These are phyloP conservation scores for Sinocyclocheilus maitianheensis DNA, from an alignment of 2,113 vertebrate species.

Conservation along the genomic window DNA sequence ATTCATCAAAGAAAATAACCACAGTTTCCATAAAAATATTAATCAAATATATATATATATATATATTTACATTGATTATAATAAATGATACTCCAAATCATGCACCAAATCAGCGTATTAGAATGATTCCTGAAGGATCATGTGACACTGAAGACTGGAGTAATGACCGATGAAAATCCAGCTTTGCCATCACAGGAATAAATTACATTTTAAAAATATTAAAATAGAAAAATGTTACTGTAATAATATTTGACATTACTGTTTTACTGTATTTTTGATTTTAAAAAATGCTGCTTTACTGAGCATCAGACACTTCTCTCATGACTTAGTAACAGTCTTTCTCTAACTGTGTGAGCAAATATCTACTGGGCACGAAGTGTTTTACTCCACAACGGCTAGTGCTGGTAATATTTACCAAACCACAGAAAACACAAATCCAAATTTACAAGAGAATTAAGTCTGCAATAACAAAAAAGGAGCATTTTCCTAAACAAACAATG, in stretches of 20 bases:
- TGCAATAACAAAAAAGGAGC: not conserved
- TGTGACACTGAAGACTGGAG: not conserved
- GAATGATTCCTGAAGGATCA: not conserved
- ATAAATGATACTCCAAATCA: not conserved
- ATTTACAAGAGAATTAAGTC: slow-evolving; percentile 73
- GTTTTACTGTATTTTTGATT: not conserved
- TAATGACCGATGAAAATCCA: not conserved
- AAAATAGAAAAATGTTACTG: not conserved
- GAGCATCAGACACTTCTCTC: not conserved
- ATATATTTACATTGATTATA: not conserved
- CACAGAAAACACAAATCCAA: slow-evolving; percentile 74
- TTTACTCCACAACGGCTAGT: not conserved
- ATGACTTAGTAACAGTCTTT: not conserved
- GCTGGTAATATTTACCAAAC: slow-evolving; percentile 47
- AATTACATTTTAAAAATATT: not conserved
- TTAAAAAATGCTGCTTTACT: not conserved
- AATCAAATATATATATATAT: too few species aligned
- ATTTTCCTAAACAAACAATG: slow-evolving; percentile 75
- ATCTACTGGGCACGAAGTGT: not conserved
- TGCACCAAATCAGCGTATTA: not conserved
- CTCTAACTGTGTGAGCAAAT: not conserved
- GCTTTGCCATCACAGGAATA: too few species aligned
- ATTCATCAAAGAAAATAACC: slow-evolving; percentile 32
- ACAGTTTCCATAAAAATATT: not conserved
- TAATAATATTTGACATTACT: not conserved